Base-by-base conservation (phyloP, 1,140 invertebrate species). In the Prorops nasuta region DNA sequence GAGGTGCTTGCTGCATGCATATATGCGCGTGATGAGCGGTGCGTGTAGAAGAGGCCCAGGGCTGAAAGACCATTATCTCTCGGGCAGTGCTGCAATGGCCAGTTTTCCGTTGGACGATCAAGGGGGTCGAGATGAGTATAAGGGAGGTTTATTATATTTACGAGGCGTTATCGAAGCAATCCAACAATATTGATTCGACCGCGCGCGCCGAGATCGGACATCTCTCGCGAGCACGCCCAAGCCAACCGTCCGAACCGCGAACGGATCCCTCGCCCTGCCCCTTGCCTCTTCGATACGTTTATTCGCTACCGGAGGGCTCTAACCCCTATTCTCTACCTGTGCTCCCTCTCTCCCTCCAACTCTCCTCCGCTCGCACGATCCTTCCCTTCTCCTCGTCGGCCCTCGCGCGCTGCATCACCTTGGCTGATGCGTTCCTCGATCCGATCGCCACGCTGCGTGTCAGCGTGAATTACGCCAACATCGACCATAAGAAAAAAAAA, bases 111-210 rank as follows among this genome's bases (percentile, higher is more conserved):
- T 10, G 4, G 24, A 6, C 24, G 4, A 10, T 28, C 10, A 4
- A 10, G 4, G 24, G 4, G 24, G 10, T 19, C 2, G 28, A 43
- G 35, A 39, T 36, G 44, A 44, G 51, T 56, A 51, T 50, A 56
- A 59, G 58, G 56, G 60, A 38, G 10, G 58, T 72, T 74, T 72
- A 74, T 74, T 72, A 74, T 71, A 74, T 74, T 72, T 74, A 74
- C 66, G 66, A 67, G 63, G 66, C 69, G 66, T 74, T 71, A 72
- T 74, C 71, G 59, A 64, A 45, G 42, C 64, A 66, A 74, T 74
- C 69, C 64, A 64, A 62, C 63, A 64, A 69, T 72, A 72, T 74
- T 72, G 70, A 72, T 74, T 74, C n/a, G n/a, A n/a, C 66, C 66
- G 56, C 55, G 63, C 46, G 54, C 55, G 49, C 36, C 41, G 44